Base-by-base conservation (phyloP, 2,113 vertebrate species). In the Xyliphius kryptos region DNA sequence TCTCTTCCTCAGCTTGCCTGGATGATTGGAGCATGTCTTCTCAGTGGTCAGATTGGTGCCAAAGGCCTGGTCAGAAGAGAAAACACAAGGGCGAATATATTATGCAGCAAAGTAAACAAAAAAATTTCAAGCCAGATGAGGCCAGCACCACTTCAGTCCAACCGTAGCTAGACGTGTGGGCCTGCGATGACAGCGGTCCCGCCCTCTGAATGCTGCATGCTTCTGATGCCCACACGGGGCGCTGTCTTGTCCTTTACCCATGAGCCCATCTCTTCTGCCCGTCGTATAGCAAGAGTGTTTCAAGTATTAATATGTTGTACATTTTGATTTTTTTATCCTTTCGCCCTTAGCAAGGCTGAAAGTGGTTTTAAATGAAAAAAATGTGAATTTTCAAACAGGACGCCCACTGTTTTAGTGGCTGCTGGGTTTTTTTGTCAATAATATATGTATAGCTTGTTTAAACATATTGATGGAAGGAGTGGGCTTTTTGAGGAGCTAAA, bases 121-220 rank as follows among this genome's bases (percentile, higher is more conserved):
- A 20, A 55, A 66, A 70, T 70, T 56, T 74, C 75, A 82, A 76
- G 76, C 85, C 82, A 89, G 86, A 83, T 74, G 79, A 77, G 71
- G 78, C 75, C 77, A 77, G 74, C 75, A 82, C 75, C 76, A 63
- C 72, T 72, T 78, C 74, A 77, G 80, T 83, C 79, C 76, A 72
- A 80, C 66, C 70, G 77, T 73, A 74, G 78, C 73, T 77, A 77
- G 76, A 74, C 38, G 77, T 72, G 36, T 70, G 70, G 57, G 77
- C 63, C 66, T 67, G 84, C 85, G 56, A 67, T 79, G 86, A 85
- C 87, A 86, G 86, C 85, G 88, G 77, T 87, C 86, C 89, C 75
- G 88, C 88, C 90, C 89, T 90, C 90, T 87, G 85, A 88, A 90
- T 86, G 90, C 91, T 96, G 94, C 94, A 97, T 97, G 94, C 85